These are phyloP conservation scores for Hemibagrus wyckioides DNA, from an alignment of 2,113 vertebrate species.

Conservation along the genomic window DNA sequence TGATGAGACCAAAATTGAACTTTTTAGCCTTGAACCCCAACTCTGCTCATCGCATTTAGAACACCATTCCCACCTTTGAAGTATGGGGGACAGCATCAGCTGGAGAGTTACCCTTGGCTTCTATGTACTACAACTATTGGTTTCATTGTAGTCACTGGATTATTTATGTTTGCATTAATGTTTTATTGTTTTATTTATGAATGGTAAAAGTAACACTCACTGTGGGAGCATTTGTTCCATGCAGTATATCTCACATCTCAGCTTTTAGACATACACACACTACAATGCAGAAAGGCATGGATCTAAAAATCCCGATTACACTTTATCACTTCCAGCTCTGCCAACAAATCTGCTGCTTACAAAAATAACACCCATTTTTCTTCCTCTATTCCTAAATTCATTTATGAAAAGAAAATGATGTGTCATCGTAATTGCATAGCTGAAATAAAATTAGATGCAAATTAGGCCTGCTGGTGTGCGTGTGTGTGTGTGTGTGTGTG, in stretches of 20 bases:
- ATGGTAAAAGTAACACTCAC: background rate
- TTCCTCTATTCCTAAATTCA: slow-evolving; percentile 45
- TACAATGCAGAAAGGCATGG: slow-evolving; percentile 21
- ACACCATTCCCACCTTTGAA: background rate
- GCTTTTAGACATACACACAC: background rate
- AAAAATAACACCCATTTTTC: slow-evolving; percentile 49
- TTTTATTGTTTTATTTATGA: background rate
- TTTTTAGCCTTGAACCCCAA: background rate
- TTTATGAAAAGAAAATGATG: slow-evolving; percentile 58
- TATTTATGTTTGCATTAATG: background rate
- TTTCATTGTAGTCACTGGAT: background rate
- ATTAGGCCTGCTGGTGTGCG: slow-evolving; percentile 42
- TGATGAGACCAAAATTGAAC: background rate
- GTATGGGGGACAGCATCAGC: background rate
- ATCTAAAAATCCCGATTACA: slow-evolving; percentile 46
- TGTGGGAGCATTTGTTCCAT: background rate
- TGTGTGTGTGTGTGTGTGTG: slow-evolving; percentile 36
- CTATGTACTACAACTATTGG: background rate
- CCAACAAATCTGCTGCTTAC: slow-evolving; percentile 48
- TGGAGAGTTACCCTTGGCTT: background rate
- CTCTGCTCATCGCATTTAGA: background rate
- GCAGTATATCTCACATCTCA: background rate
- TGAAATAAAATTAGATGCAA: slow-evolving; percentile 53
- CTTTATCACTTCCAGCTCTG: slow-evolving; percentile 51
- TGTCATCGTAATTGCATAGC: slow-evolving; percentile 52